Conservation (phyloP, 2,888 invertebrate species). For the Antitype chi region DNA sequence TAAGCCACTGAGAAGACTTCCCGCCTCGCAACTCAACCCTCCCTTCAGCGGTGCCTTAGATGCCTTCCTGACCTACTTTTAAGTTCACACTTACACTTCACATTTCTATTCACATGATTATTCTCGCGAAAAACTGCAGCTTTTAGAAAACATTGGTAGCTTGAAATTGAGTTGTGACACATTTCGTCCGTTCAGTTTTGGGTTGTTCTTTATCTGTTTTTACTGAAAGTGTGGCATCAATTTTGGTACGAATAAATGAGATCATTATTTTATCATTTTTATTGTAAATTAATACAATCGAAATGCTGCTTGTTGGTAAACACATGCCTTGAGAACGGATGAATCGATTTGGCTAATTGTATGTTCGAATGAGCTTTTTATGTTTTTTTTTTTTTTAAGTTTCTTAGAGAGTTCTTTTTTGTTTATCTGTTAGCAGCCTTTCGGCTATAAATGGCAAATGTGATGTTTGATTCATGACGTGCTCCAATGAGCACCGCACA, state of each 20-base stretch:
- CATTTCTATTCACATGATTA: slow-evolving; percentile 68
- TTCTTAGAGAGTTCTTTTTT: no score
- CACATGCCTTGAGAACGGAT: not conserved
- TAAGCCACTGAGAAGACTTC: slow-evolving; percentile 51
- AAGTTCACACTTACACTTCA: slow-evolving; percentile 75
- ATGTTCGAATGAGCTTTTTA: no score
- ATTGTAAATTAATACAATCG: not conserved
- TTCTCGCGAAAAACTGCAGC: slow-evolving; percentile 54
- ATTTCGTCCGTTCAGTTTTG: slow-evolving; percentile 20
- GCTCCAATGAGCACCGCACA: no score
- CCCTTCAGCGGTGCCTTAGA: slow-evolving; percentile 64
- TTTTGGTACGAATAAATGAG: not conserved
- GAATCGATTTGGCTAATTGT: not conserved
- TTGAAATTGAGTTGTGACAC: slow-evolving; percentile 48
- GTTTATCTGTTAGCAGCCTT: no score
- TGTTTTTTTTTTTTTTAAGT: not conserved
- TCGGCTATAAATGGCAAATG: no score
- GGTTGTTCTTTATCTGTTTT: slow-evolving; percentile 11
- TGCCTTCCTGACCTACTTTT: slow-evolving; percentile 80
- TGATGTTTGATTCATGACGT: no score
- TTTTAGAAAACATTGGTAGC: slow-evolving; percentile 51
- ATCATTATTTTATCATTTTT: not conserved
- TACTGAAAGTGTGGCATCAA: not conserved
- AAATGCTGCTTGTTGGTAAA: not conserved
- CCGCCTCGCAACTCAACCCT: slow-evolving; percentile 65